Evolutionary conservation across 2,888 invertebrate genomes (phyloP).

Genomic region (Cepaea hortensis): DNA sequence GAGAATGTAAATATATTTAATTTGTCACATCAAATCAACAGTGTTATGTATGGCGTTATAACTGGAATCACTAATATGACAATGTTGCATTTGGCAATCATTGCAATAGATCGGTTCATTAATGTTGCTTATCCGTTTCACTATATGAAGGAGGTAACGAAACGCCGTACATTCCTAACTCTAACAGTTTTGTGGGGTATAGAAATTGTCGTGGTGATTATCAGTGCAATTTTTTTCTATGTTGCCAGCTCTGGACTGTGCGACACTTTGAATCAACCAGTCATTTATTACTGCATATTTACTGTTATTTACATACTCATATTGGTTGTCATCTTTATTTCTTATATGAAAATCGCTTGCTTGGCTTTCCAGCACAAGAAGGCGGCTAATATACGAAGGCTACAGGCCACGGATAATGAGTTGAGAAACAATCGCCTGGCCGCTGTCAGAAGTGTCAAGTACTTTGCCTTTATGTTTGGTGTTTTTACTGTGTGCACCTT

Average conservation of each 20-base stretch:
- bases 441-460: not conserved
- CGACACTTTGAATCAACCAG: not conserved
- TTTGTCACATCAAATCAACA: no score
- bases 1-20: no score
- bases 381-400: not conserved
- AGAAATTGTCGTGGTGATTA: no score
- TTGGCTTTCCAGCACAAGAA: constrained; percentile 12
- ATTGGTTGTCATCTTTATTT: not conserved
- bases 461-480: not conserved
- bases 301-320: not conserved
- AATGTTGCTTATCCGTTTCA: not conserved
- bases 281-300: not conserved
- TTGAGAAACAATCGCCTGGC: not conserved
- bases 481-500: not conserved
- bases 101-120: not conserved
- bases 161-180: not conserved
- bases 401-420: no score
- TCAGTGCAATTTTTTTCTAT: no score
- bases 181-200: no score
- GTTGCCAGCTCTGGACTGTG: no score
- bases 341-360: constrained; percentile 18
- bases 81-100: not conserved
- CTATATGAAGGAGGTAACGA: not conserved
- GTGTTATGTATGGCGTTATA: not conserved
- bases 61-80: not conserved